phyloP scores from a whole-genome alignment of 2,888 invertebrate species.

The Ryuthela nishihirai region DNA sequence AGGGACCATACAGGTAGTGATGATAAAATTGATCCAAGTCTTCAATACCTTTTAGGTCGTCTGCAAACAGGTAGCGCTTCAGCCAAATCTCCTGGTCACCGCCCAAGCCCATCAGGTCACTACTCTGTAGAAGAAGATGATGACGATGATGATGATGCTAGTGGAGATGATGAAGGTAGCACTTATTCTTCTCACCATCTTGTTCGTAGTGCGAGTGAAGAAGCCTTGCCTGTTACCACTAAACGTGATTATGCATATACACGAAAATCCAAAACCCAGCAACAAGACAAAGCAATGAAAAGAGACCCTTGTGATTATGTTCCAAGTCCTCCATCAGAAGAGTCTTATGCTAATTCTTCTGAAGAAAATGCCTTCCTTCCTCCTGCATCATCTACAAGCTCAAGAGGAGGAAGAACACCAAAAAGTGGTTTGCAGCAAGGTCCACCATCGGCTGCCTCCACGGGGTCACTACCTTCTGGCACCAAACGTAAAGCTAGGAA shows the following conservation, averaged over 20 bases:
- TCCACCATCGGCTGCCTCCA: slow-evolving; percentile 27
- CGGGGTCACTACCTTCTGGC: slow-evolving; percentile 32
- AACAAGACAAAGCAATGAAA: slow-evolving; percentile 33
- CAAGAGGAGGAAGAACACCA: slow-evolving; percentile 22
- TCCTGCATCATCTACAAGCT: slow-evolving; percentile 21
- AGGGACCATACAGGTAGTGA: slow-evolving; percentile 30
- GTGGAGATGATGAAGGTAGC: slow-evolving; percentile 34
- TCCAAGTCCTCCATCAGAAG: slow-evolving; percentile 43
- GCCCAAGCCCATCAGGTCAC: slow-evolving; percentile 2
- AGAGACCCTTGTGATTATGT: slow-evolving; percentile 42
- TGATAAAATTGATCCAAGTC: slow-evolving; percentile 26
- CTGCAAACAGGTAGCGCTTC: slow-evolving; percentile 30
- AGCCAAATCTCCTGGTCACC: slow-evolving; percentile 3
- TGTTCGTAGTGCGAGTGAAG: slow-evolving; percentile 44
- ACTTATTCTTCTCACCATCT: slow-evolving; percentile 41
- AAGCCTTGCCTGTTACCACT: slow-evolving; percentile 43
- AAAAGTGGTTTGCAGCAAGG: slow-evolving; percentile 26
- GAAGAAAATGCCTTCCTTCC: slow-evolving; percentile 38
- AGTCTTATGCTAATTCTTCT: slow-evolving; percentile 37
- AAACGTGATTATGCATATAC: slow-evolving; percentile 41
- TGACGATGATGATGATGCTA: slow-evolving; percentile 37
- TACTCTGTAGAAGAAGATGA: slow-evolving; percentile 35
- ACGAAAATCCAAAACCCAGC: slow-evolving; percentile 31
- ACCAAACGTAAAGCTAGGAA: slow-evolving; percentile 40
- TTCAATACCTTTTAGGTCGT: slow-evolving; percentile 32